Base-by-base conservation (phyloP, 2,113 vertebrate genomes). In the Balaenoptera acutorostrata region DNA sequence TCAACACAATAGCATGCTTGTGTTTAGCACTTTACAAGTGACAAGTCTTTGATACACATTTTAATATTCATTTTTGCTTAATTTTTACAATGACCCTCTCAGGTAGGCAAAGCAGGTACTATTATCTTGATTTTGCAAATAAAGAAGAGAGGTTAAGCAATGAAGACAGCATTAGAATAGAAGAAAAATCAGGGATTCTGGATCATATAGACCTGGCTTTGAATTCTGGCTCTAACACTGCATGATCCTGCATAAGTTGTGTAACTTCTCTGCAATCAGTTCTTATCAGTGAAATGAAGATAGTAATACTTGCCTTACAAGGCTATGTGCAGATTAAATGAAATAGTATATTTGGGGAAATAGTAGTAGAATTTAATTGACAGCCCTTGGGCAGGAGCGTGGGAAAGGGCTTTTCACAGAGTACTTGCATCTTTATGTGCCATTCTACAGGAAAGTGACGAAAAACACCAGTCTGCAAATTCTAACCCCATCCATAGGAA, bases 61-160 rank as follows among this genome's bases (percentile, higher is more conserved):
- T 88, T 69, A 84, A 75, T 81, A 69, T n/a, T 21, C 1, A 18
- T 90, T 91, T 94, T 94, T 87, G 49, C 41, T 97, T 85, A 52
- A 25, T 74, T 75, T 95, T 97, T 25, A 84, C 10, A 71, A 55
- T 68, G 36, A 82, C 29, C 11, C 49, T 84, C 95, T 52, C 9
- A 59, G 61, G 46, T 18, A 72, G 46, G 90, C 21, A 90, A 93
- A 87, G 59, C 36, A 71, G 8, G 12, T n/a, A 39, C 63, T 74
- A 21, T 41, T 71, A 57, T 13, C 49, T 39, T 82, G 68, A 85
- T 89, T 95, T 88, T 88, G 14, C 44, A 83, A 82, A 64, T 74
- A 80, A 93, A 39, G 64, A 61, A 84, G 69, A 90, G 2, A 85
- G 33, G 6, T 74, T 78, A 80, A 74, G 25, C 39, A 89, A 61